A percentile compares a stretch with the other conserved stretches of the same genome.
Evolutionary conservation across 2,888 invertebrate genomes (phyloP).

Genomic region (Quadroppia sp.): DNA sequence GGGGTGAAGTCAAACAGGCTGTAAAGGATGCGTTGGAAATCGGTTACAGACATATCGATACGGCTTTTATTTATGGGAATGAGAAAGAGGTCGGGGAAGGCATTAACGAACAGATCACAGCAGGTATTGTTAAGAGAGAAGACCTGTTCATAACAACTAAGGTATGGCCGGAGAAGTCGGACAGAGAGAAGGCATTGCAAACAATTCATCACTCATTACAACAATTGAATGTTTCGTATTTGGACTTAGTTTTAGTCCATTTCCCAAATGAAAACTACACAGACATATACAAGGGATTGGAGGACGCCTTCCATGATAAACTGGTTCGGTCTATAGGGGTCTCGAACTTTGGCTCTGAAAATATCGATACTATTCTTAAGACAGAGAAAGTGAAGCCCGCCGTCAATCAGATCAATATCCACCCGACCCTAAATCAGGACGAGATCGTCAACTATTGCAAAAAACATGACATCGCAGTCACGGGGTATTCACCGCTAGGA

Average conservation of each 20-base stretch:
- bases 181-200: not conserved
- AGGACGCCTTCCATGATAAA: constrained; percentile 54
- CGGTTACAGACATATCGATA: constrained; percentile 53
- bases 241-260: constrained; percentile 80
- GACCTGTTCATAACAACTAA: constrained; percentile 54
- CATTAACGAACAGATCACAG: constrained; percentile 50
- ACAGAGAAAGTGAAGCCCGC: constrained; percentile 56
- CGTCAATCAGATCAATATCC: constrained; percentile 63
- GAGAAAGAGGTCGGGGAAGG: constrained; percentile 52
- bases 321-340: constrained; percentile 72
- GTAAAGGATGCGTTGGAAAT: constrained; percentile 49
- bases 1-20: constrained; percentile 50
- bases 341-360: no score
- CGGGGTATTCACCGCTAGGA: constrained; percentile 74
- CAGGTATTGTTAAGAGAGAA: constrained; percentile 51
- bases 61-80: constrained; percentile 52
- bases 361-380: no score
- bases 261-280: not conserved
- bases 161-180: constrained; percentile 61
- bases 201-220: not conserved
- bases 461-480: constrained; percentile 62
- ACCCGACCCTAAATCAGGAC: constrained; percentile 64
- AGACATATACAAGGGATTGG: constrained; percentile 28
- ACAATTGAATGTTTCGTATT: not conserved
- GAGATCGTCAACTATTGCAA: constrained; percentile 64